Base-by-base conservation (phyloP, 2,797 vertebrate species). In the Antrozous pallidus region DNA sequence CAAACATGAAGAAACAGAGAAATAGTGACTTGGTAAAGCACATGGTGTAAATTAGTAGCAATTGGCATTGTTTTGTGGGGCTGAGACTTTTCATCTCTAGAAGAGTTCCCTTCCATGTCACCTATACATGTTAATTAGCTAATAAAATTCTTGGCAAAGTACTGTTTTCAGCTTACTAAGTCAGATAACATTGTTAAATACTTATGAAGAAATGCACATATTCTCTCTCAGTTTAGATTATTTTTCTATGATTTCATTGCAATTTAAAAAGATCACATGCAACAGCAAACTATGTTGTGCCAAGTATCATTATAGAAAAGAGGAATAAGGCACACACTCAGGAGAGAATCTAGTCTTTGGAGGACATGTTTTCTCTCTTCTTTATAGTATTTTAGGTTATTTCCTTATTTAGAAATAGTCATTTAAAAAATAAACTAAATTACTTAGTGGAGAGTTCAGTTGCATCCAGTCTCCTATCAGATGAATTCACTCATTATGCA, bases 401-500 rank as follows among this genome's bases (percentile, higher is more conserved):
- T 88, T 82, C 63, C 69, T 83, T 42, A 51, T 65, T 71, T 54
- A 24, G 54, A 91, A 91, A 88, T 77, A 33, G 40, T 24, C 45
- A 82, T 84, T 94, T 67, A 88, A 85, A 88, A 63, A 22, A 61
- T 28, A 83, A 81, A 69, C 65, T 67, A 58, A 88, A 24, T 88
- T 81, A 67, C 75, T 96, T 85, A 88, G 28, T 61, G 20, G 12
- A 67, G 77, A 91, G 56, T 84, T 93, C 56, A 69, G 65, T 79
- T 94, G 63, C 54, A 67, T 84, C 36, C 67, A 54, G 13, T 74
- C 82, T 88, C 58, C 51, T n/a, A 74, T 58, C 75, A 86, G 47
- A 88, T 75, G 26, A 94, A 95, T 36, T 70, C 80, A 90, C 42
- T 91, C 89, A 94, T 88, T 94, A 81, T 88, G 24, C 7, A 79